phyloP scores from a whole-genome alignment of 2,113 vertebrate species.

The Thamnaconus septentrionalis region DNA sequence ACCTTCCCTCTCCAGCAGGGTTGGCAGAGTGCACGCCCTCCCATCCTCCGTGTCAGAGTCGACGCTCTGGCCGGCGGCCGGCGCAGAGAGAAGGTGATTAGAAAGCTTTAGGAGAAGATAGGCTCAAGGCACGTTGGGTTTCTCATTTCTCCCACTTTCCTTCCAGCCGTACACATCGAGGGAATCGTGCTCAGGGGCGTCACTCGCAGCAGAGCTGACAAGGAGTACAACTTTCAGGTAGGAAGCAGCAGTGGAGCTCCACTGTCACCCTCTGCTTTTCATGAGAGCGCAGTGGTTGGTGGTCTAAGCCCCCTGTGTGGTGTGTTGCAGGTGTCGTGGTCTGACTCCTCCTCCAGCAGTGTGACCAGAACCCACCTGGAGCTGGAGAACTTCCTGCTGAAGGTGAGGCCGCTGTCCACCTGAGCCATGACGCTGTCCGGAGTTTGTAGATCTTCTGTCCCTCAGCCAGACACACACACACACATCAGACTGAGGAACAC shows the following conservation, averaged over 20 bases:
- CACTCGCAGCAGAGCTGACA: conserved; percentile 86
- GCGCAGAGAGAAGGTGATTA: conserved; percentile 54
- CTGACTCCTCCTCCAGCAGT: conserved; percentile 83
- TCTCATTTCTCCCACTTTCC: background rate
- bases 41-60: conserved; percentile 44
- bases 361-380: conserved; percentile 93
- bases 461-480: too few species aligned
- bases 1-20: conserved; percentile 13
- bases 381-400: conserved; percentile 90
- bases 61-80: conserved; percentile 34
- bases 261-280: too few species aligned
- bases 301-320: background rate
- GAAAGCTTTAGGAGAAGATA: background rate
- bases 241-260: conserved; percentile 20
- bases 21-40: conserved; percentile 43
- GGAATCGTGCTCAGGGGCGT: conserved; percentile 87
- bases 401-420: conserved; percentile 56
- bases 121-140: background rate
- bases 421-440: too few species aligned
- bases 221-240: conserved; percentile 94
- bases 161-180: conserved; percentile 90
- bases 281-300: too few species aligned
- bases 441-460: too few species aligned
- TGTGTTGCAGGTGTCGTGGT: conserved; percentile 88
- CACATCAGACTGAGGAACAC: too few species aligned